Conservation (phyloP, 1,140 invertebrate genomes). For the Ephestia elutella region DNA sequence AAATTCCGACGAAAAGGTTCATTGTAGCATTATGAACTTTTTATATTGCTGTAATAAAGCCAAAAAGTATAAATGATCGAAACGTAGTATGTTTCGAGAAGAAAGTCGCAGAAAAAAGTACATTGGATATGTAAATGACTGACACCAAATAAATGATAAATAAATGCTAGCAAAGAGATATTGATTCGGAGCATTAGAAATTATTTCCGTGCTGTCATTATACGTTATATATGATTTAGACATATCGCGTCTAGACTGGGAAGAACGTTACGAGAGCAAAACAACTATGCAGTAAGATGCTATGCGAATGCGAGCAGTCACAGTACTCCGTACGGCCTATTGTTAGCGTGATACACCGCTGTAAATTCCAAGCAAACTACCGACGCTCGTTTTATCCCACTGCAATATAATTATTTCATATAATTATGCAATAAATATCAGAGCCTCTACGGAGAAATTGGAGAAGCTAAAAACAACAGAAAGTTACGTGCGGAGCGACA, state of each 20-base stretch:
- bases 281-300: slow-evolving; percentile 33
- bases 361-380: slow-evolving; percentile 46
- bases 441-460: slow-evolving; percentile 21
- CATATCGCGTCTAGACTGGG: slow-evolving; percentile 65
- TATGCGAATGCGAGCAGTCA: slow-evolving; percentile 16
- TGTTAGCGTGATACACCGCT: slow-evolving; percentile 57
- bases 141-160: no score
- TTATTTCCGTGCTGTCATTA: not conserved
- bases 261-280: slow-evolving; percentile 60
- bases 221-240: slow-evolving; percentile 31
- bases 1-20: not conserved
- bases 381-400: slow-evolving; percentile 33
- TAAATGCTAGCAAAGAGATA: no score
- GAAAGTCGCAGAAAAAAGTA: no score
- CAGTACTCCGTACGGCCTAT: slow-evolving; percentile 46
- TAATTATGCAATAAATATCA: slow-evolving; percentile 50
- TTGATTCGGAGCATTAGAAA: not conserved
- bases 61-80: not conserved
- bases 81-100: no score
- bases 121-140: no score
- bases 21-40: no score
- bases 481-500: slow-evolving; percentile 3
- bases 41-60: not conserved
- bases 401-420: slow-evolving; percentile 40
- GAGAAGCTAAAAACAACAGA: slow-evolving; percentile 9